These are phyloP conservation scores for Cataglyphis albicans DNA, from an alignment of 2,888 invertebrate species.

Conservation along the genomic window DNA sequence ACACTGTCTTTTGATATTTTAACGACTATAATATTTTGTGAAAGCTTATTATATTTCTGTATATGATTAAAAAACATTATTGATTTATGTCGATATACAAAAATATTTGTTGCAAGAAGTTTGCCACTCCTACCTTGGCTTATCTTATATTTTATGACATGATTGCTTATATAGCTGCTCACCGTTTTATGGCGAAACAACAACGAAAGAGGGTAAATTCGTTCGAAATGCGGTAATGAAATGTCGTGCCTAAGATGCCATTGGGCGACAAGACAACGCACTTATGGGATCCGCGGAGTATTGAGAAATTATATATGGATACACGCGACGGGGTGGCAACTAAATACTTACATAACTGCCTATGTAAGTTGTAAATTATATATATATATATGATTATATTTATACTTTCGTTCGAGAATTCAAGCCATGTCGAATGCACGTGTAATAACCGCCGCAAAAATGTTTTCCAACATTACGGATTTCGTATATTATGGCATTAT, in stretches of 20 bases:
- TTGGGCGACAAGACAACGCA: constrained; percentile 83
- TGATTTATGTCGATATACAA: constrained; percentile 6
- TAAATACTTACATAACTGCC: constrained; percentile 49
- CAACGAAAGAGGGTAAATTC: constrained; percentile 63
- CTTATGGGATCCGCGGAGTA: constrained; percentile 76
- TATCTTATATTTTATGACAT: constrained; percentile 38
- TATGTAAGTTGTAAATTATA: constrained; percentile 1
- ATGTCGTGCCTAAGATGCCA: constrained; percentile 74
- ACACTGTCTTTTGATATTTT: background rate
- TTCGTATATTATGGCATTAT: constrained; percentile 25
- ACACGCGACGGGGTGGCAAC: constrained; percentile 35
- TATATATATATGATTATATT: background rate
- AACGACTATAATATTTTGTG: background rate
- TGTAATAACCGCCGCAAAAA: constrained; percentile 22
- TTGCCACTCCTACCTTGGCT: background rate
- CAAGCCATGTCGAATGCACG: constrained; percentile 9
- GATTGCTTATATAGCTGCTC: constrained; percentile 56
- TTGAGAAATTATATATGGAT: constrained; percentile 50
- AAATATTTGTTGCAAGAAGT: constrained; percentile 9
- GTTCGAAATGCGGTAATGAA: constrained; percentile 74
- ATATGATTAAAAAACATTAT: constrained; percentile 6
- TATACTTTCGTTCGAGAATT: constrained; percentile 20
- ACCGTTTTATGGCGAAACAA: constrained; percentile 60
- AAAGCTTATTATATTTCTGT: background rate
- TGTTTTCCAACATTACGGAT: constrained; percentile 17